Percentiles rank a stretch among this genome's conserved stretches.
Conservation (phyloP, 2,113 vertebrate genomes). For the Coreoperca whiteheadi region DNA sequence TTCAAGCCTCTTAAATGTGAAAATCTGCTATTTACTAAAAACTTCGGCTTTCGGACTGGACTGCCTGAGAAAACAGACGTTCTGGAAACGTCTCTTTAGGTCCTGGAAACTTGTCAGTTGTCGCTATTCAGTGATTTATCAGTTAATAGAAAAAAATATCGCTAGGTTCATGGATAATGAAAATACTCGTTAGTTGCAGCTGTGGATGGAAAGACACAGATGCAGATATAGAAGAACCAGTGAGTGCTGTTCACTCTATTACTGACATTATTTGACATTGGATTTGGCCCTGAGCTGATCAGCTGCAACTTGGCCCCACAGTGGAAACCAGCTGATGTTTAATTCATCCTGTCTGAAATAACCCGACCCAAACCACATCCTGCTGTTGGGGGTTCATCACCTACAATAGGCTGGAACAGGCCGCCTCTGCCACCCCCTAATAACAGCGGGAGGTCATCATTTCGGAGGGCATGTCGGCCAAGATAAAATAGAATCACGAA, state of each 20-base stretch:
- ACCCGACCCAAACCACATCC: constrained; percentile 47
- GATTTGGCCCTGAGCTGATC: constrained; percentile 19
- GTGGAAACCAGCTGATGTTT: constrained; percentile 59
- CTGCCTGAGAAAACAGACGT: not conserved
- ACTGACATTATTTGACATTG: constrained; percentile 57
- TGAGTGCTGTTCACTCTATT: constrained; percentile 26
- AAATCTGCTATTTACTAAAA: not conserved
- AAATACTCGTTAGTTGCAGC: not conserved
- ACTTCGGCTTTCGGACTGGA: not conserved
- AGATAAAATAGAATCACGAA: constrained; percentile 69
- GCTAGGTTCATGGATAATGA: not conserved
- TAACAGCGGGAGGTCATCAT: constrained; percentile 59
- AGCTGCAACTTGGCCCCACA: constrained; percentile 25
- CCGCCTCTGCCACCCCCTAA: constrained; percentile 49
- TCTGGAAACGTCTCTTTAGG: not conserved
- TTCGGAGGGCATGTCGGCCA: not conserved
- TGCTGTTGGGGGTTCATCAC: constrained; percentile 49
- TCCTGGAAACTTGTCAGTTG: not conserved
- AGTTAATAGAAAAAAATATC: not conserved
- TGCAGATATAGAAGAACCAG: not conserved
- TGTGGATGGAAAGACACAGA: not conserved
- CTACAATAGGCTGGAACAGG: constrained; percentile 28
- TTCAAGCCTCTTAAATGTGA: not conserved
- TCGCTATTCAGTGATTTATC: not conserved
- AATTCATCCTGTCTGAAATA: constrained; percentile 66